Base-by-base conservation (phyloP, 1,140 invertebrate species). In the Watersipora subatra region DNA sequence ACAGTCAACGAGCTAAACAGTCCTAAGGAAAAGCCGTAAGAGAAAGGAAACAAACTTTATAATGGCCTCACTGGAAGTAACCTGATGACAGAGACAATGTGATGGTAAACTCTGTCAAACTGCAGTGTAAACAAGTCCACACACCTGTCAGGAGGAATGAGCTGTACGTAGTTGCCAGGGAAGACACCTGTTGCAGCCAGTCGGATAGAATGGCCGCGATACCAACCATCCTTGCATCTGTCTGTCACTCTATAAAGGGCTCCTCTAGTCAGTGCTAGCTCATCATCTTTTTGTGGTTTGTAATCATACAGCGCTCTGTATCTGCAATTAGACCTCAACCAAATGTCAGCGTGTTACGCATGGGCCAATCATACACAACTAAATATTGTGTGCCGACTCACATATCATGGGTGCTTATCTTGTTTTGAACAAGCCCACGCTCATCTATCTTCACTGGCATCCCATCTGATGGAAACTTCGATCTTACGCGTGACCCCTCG, bases 181-280 rank as follows among this genome's bases (percentile, higher is more conserved):
- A 78, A 79, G 2, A 79, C 77, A 1, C 78, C 78, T 25, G 63
- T 62, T 25, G 67, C 59, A 2, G 72, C 73, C 25, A 73, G 70
- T 20, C 72, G 72, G 73, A 90, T 87, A 66, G 71, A 77, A 20
- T 68, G 63, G 1, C 78, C 78, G 68, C 74, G 76, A 65, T 71
- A 78, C 78, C 78, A 79, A 30, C 78, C 78, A 68, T 79, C 78
- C 26, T 75, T 73, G 67, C 77, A 78, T 62, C 75, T 77, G 62
- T 79, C 76, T 22, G 67, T 68, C 1, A 79, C 78, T 28, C 69
- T 72, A 69, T 79, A 79, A 61, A 73, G 73, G 29, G 78, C 75
- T 65, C 77, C 77, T 62, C 78, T 78, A 17, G 67, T 67, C 22
- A 79, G 69, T 62, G 75, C 74, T 1, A 79, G 57, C 62, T 79